Evolutionary conservation across 2,888 invertebrate species (phyloP).

Genomic region (Rosalia funebris): DNA sequence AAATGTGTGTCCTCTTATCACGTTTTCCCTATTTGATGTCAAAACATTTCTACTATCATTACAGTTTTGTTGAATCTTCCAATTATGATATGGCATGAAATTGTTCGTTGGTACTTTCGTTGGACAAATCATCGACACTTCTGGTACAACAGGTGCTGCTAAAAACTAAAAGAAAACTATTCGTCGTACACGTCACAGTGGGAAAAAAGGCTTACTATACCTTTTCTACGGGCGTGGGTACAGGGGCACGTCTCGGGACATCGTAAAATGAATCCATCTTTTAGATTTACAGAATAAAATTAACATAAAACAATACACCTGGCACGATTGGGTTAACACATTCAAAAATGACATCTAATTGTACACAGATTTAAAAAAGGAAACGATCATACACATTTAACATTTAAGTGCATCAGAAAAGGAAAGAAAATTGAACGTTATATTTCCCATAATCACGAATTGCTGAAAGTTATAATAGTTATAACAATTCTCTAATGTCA

Average conservation of each 20-base stretch:
- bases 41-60: slow-evolving; percentile 13
- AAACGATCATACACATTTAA: too few species aligned
- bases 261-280: slow-evolving; percentile 62
- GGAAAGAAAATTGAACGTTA: too few species aligned
- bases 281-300: slow-evolving; percentile 4
- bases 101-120: slow-evolving; percentile 31
- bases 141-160: slow-evolving; percentile 55
- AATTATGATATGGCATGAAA: slow-evolving; percentile 47
- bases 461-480: slow-evolving; percentile 12
- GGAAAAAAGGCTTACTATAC: slow-evolving; percentile 37
- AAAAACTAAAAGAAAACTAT: slow-evolving; percentile 35
- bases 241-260: slow-evolving; percentile 55
- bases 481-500: too few species aligned
- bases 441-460: background rate
- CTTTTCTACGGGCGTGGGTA: slow-evolving; percentile 48
- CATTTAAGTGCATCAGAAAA: too few species aligned
- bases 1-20: background rate
- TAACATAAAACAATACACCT: background rate
- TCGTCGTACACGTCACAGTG: background rate
- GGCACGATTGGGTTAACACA: background rate
- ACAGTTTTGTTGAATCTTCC: slow-evolving; percentile 48
- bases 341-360: background rate
- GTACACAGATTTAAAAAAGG: background rate
- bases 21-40: slow-evolving; percentile 39
- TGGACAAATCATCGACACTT: slow-evolving; percentile 56